phyloP scores from a whole-genome alignment of 1,140 invertebrate genomes.

The Aphelinus certus region DNA sequence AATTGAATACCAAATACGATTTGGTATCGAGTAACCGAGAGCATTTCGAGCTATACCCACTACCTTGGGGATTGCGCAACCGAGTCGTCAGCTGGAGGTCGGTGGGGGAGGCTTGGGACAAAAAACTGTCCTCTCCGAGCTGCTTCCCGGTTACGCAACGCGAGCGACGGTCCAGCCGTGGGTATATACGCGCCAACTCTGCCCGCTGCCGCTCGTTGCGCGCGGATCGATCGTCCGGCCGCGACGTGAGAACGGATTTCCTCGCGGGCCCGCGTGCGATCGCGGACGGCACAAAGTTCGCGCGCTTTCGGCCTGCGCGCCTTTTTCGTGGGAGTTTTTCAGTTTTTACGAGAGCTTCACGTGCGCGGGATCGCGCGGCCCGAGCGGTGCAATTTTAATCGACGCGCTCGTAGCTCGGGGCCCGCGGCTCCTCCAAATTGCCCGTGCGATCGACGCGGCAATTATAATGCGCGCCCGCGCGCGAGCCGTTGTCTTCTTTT shows the following conservation, averaged over 20 bases:
- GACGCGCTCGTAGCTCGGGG: conserved; percentile 22
- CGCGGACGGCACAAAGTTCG: conserved; percentile 24
- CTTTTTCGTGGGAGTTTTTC: conserved; percentile 35
- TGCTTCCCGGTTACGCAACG: no score
- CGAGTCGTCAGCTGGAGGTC: no score
- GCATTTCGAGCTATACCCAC: no score
- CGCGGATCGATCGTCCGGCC: no score
- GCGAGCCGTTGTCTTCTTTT: background rate
- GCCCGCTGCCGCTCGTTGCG: background rate
- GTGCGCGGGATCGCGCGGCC: no score
- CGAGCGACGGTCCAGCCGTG: no score
- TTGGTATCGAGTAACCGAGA: no score
- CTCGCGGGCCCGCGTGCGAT: background rate
- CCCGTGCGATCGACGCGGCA: conserved; percentile 17
- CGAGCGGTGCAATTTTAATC: conserved; percentile 27
- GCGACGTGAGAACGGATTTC: conserved; percentile 30
- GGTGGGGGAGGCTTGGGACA: no score
- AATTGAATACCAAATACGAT: no score
- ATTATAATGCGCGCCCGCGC: background rate
- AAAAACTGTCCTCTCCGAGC: no score
- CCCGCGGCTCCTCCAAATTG: conserved; percentile 20
- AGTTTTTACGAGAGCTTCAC: conserved; percentile 16
- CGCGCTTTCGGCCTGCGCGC: background rate
- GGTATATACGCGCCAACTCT: no score
- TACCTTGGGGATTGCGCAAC: no score